Conservation (phyloP, 2,888 invertebrate genomes). For the Beris chalybata region DNA sequence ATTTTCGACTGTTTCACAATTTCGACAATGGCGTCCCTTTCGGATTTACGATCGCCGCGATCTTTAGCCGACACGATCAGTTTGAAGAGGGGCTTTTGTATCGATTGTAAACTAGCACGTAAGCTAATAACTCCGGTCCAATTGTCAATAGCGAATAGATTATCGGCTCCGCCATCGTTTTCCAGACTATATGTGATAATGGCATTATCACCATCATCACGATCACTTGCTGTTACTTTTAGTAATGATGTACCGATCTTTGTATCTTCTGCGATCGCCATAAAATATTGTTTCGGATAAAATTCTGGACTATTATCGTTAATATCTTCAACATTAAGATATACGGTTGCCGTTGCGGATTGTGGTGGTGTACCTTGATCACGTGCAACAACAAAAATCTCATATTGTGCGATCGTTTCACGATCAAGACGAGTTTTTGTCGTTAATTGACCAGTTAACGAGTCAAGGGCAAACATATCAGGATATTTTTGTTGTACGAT, state of each 20-base stretch:
- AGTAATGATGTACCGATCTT: constrained; percentile 67
- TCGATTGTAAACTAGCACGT: constrained; percentile 65
- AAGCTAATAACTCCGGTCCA: constrained; percentile 75
- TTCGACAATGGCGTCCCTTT: constrained; percentile 77
- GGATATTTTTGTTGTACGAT: constrained; percentile 78
- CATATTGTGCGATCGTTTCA: constrained; percentile 76
- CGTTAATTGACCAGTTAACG: constrained; percentile 81
- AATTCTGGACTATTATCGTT: constrained; percentile 93
- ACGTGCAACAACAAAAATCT: constrained; percentile 81
- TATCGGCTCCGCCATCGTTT: constrained; percentile 68
- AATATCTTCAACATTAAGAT: constrained; percentile 77
- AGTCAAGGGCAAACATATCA: constrained; percentile 81
- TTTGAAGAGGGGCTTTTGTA: constrained; percentile 70
- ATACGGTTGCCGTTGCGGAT: constrained; percentile 86
- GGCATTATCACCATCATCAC: constrained; percentile 87
- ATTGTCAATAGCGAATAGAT: constrained; percentile 77
- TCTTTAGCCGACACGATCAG: constrained; percentile 80
- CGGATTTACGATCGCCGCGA: constrained; percentile 72
- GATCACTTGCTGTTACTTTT: constrained; percentile 79
- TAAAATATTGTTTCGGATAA: constrained; percentile 86
- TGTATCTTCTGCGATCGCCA: constrained; percentile 71
- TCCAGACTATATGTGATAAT: constrained; percentile 76
- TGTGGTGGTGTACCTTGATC: constrained; percentile 91
- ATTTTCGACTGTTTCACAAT: constrained; percentile 73
- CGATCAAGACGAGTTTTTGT: constrained; percentile 78